A percentile compares a stretch with the other conserved stretches of the same genome.
These are phyloP conservation scores for Carcinoscorpius rotundicauda DNA, from an alignment of 1,140 invertebrate genomes.

Conservation along the genomic window DNA sequence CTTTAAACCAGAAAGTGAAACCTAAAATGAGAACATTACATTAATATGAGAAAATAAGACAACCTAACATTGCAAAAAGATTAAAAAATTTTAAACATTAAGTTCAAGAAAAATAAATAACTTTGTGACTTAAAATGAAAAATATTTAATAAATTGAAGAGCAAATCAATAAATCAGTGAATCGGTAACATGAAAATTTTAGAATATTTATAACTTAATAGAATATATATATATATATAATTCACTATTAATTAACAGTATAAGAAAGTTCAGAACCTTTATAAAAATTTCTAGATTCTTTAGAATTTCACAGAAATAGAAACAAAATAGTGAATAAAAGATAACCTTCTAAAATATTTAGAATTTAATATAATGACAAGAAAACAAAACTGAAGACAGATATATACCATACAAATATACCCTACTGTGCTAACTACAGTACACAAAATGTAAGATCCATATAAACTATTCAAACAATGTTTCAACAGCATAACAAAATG, in stretches of 20 bases:
- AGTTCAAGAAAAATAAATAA: neutral
- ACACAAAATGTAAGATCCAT: too few species aligned
- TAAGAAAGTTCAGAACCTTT: neutral
- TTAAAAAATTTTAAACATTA: too few species aligned
- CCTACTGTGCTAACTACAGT: too few species aligned
- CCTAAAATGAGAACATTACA: conserved; percentile 34
- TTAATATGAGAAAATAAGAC: conserved; percentile 2
- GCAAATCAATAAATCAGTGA: neutral
- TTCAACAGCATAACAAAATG: too few species aligned
- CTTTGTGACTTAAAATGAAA: neutral
- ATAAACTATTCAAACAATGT: too few species aligned
- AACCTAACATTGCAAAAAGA: neutral
- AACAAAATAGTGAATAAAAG: too few species aligned
- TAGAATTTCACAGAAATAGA: neutral
- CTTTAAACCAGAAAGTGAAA: conserved; percentile 86
- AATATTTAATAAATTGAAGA: neutral
- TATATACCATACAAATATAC: too few species aligned
- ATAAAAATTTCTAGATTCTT: neutral
- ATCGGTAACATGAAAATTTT: neutral
- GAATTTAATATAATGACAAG: neutral
- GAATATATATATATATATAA: neutral
- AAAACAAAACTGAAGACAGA: neutral
- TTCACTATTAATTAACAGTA: neutral
- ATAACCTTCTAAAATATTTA: too few species aligned
- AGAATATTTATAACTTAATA: too few species aligned